Conservation (phyloP, 2,113 vertebrate genomes). For the Limnothrissa miodon region DNA sequence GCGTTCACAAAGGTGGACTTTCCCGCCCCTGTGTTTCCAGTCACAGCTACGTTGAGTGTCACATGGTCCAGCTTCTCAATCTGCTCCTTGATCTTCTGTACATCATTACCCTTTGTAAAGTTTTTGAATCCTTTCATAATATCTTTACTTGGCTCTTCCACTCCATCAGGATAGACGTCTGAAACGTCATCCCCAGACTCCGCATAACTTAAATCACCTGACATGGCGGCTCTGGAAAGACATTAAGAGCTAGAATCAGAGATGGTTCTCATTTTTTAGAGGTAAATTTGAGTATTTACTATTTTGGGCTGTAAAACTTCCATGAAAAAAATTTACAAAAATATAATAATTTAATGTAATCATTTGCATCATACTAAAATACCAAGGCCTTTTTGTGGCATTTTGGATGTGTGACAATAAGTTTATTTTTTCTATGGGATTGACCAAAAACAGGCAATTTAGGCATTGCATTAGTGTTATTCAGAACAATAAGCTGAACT, state of each 20-base stretch:
- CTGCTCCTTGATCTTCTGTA: not conserved
- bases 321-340: too few relatives aligned
- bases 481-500: too few relatives aligned
- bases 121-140: not conserved
- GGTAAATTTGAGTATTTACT: too few relatives aligned
- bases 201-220: not conserved
- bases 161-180: not conserved
- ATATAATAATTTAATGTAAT: too few relatives aligned
- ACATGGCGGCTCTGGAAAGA: not conserved
- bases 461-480: too few relatives aligned
- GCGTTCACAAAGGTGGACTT: slow-evolving; percentile 71
- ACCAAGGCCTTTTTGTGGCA: too few relatives aligned
- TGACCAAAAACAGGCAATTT: too few relatives aligned
- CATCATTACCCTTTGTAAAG: not conserved
- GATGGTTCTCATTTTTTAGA: not conserved
- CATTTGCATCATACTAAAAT: too few relatives aligned
- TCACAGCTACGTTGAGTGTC: slow-evolving; percentile 61
- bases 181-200: not conserved
- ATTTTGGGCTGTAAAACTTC: too few relatives aligned
- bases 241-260: not conserved
- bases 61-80: not conserved
- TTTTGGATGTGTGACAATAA: too few relatives aligned
- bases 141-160: not conserved
- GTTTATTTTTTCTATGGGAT: too few relatives aligned
- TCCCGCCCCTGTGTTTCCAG: slow-evolving; percentile 58